phyloP scores from a whole-genome alignment of 2,888 invertebrate genomes.

The Aquatica leii region DNA sequence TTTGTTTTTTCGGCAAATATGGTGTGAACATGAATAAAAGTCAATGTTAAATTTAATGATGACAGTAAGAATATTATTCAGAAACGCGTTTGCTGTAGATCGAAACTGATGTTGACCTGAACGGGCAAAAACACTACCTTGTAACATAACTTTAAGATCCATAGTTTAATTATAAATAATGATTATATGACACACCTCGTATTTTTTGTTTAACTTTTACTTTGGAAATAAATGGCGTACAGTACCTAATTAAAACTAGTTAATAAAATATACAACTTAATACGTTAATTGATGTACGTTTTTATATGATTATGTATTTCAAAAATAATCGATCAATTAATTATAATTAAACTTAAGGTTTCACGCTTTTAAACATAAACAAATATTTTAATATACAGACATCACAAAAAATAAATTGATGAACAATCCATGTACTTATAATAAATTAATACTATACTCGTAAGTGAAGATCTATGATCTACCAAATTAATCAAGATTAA shows the following conservation, averaged over 20 bases:
- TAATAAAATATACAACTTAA: constrained; percentile 8
- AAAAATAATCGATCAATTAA: constrained; percentile 3
- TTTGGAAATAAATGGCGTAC: neutral
- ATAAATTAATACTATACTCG: constrained; percentile 5
- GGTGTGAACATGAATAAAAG: too few species aligned
- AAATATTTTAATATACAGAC: constrained; percentile 7
- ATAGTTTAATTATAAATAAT: too few species aligned
- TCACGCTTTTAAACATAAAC: constrained; percentile 8
- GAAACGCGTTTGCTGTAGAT: too few species aligned
- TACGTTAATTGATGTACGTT: constrained; percentile 3
- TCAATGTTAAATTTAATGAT: too few species aligned
- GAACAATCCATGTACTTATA: neutral
- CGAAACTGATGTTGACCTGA: too few species aligned
- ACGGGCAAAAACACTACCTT: too few species aligned
- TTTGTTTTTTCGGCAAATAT: too few species aligned
- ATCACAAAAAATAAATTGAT: neutral
- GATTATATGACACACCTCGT: too few species aligned
- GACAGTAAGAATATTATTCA: too few species aligned
- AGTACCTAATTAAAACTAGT: neutral
- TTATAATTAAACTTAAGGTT: constrained; percentile 9
- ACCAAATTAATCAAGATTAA: constrained; percentile 3
- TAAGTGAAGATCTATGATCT: constrained; percentile 8
- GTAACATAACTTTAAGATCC: too few species aligned
- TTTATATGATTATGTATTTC: constrained; percentile 6
- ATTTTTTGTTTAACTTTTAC: too few species aligned